Evolutionary conservation across 2,888 invertebrate species (phyloP).

Genomic region (Caenorhabditis sp.): DNA sequence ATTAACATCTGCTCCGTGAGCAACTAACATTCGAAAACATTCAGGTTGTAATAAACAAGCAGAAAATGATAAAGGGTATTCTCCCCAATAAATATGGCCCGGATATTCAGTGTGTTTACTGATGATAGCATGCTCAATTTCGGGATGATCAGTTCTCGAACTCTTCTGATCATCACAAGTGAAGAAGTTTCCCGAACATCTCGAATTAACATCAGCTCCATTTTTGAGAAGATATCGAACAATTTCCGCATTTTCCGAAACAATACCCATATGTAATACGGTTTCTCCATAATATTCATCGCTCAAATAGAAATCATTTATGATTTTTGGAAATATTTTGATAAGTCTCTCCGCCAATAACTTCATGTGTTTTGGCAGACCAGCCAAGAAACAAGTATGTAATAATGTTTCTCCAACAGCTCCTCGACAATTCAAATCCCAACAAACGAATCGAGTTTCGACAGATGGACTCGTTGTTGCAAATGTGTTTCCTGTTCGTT

Average conservation of each 20-base stretch:
- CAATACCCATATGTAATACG: conserved; percentile 89
- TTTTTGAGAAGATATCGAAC: conserved; percentile 91
- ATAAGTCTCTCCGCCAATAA: conserved; percentile 90
- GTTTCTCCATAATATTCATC: conserved; percentile 68
- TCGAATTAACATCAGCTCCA: conserved; percentile 78
- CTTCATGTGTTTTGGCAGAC: conserved; percentile 64
- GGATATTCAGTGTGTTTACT: conserved; percentile 83
- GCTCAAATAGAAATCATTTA: conserved; percentile 74
- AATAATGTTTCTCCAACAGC: conserved; percentile 94
- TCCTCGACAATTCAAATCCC: conserved; percentile 74
- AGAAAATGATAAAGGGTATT: conserved; percentile 93
- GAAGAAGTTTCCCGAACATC: conserved; percentile 90
- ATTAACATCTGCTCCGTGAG: conserved; percentile 91
- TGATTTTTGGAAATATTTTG: conserved; percentile 89
- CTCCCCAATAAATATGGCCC: conserved; percentile 97
- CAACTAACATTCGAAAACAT: conserved; percentile 89
- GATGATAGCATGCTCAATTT: conserved; percentile 89
- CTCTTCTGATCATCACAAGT: conserved; percentile 95
- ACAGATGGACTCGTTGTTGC: conserved; percentile 21
- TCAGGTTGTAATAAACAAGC: conserved; percentile 96
- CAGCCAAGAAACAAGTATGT: conserved; percentile 79
- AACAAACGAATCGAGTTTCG: conserved; percentile 61
- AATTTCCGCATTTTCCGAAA: conserved; percentile 97
- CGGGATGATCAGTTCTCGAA: conserved; percentile 78
- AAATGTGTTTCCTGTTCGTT: conserved; percentile 56